phyloP scores from a whole-genome alignment of 1,140 invertebrate species.

The Papilio aristodemus region DNA sequence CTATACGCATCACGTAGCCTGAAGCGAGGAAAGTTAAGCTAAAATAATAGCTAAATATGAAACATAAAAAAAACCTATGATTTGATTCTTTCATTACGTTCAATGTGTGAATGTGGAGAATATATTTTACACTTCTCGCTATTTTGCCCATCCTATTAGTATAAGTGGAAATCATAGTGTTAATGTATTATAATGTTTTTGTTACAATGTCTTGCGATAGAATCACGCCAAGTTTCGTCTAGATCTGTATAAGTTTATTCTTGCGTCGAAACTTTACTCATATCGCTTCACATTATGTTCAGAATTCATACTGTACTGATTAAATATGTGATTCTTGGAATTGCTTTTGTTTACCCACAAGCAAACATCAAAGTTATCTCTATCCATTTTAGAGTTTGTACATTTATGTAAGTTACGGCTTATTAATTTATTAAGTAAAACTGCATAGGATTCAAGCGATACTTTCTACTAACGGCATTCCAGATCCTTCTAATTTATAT shows the following conservation, averaged over 20 bases:
- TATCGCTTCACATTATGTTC: slow-evolving; percentile 32
- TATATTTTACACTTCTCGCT: not conserved
- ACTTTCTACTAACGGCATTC: not conserved
- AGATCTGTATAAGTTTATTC: slow-evolving; percentile 31
- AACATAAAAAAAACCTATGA: not conserved
- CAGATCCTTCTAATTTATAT: not conserved
- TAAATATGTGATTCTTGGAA: slow-evolving; percentile 32
- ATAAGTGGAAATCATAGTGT: not conserved
- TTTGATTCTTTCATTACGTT: too few species aligned
- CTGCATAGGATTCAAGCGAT: not conserved
- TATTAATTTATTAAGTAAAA: not conserved
- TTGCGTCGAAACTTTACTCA: slow-evolving; percentile 32
- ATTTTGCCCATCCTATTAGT: not conserved
- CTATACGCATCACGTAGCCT: not conserved
- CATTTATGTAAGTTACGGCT: not conserved
- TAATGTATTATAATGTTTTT: slow-evolving; percentile 11
- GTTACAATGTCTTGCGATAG: slow-evolving; percentile 2
- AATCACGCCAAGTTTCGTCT: slow-evolving; percentile 26
- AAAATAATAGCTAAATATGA: not conserved
- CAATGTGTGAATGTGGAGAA: too few species aligned
- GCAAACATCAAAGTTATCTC: not conserved
- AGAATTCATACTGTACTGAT: slow-evolving; percentile 31
- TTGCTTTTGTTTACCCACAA: slow-evolving; percentile 33
- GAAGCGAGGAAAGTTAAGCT: slow-evolving; percentile 8
- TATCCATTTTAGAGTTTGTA: not conserved